Conservation (phyloP, 2,113 vertebrate genomes). For the Mola mola region DNA sequence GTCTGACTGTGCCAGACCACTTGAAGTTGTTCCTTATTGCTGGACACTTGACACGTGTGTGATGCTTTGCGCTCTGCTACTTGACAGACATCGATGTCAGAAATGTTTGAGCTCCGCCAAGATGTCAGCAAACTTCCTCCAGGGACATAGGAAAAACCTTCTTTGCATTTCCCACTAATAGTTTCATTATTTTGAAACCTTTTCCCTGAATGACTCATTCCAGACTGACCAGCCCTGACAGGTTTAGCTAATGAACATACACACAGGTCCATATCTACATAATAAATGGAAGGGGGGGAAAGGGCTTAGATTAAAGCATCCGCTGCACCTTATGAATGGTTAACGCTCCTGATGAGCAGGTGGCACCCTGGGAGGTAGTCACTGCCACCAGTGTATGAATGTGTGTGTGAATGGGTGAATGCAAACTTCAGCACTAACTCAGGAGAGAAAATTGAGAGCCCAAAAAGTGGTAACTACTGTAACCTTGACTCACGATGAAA, state of each 20-base stretch:
- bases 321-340: conserved; percentile 8
- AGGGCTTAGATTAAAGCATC: conserved; percentile 28
- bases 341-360: conserved; percentile 50
- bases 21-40: conserved; percentile 37
- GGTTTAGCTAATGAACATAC: conserved; percentile 86
- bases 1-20: conserved; percentile 44
- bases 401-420: too few relatives aligned
- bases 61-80: conserved; percentile 75
- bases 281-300: conserved; percentile 2
- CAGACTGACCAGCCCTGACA: conserved; percentile 86
- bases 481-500: too few relatives aligned
- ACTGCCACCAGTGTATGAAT: background rate
- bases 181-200: conserved; percentile 92
- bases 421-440: too few relatives aligned
- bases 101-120: conserved; percentile 88
- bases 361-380: too few relatives aligned
- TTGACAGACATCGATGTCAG: conserved; percentile 93
- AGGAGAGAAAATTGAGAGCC: too few relatives aligned
- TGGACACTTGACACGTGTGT: conserved; percentile 66
- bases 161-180: conserved; percentile 90
- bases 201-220: conserved; percentile 83
- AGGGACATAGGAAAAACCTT: conserved; percentile 83
- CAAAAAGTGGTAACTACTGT: too few relatives aligned
- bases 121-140: conserved; percentile 87
- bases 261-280: conserved; percentile 73